Percentiles rank a stretch among this genome's conserved stretches.
phyloP scores from a whole-genome alignment of 2,113 vertebrate genomes.

The Tachysurus vachellii region DNA sequence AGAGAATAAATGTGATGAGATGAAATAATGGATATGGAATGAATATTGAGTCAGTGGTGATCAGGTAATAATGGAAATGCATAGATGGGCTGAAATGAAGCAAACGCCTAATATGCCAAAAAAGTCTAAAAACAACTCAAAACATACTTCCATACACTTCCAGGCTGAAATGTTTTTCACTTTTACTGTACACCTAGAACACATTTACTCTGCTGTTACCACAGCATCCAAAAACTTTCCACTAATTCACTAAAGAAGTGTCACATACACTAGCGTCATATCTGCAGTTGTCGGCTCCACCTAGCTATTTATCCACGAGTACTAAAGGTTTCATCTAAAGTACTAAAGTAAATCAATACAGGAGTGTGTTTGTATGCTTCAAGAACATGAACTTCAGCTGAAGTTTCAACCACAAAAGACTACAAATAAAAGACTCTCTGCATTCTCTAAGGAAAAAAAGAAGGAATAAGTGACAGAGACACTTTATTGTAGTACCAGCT shows the following conservation, averaged over 20 bases:
- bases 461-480: too few species aligned
- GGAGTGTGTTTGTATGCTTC: too few species aligned
- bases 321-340: neutral
- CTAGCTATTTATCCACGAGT: neutral
- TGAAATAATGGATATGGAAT: constrained; percentile 7
- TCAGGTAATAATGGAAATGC: neutral
- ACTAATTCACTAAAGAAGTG: neutral
- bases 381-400: neutral
- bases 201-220: neutral
- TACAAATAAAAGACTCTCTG: neutral
- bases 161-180: neutral
- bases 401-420: too few species aligned
- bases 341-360: neutral
- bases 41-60: neutral
- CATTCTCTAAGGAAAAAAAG: neutral
- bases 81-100: neutral
- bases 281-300: too few species aligned
- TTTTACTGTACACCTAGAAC: neutral
- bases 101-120: neutral
- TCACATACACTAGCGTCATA: neutral
- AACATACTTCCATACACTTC: neutral
- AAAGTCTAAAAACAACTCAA: neutral
- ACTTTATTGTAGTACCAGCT: too few species aligned
- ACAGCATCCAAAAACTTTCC: neutral
- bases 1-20: constrained; percentile 10